Evolutionary conservation across 2,797 vertebrate genomes (phyloP).

Genomic region (Coluber constrictor): DNA sequence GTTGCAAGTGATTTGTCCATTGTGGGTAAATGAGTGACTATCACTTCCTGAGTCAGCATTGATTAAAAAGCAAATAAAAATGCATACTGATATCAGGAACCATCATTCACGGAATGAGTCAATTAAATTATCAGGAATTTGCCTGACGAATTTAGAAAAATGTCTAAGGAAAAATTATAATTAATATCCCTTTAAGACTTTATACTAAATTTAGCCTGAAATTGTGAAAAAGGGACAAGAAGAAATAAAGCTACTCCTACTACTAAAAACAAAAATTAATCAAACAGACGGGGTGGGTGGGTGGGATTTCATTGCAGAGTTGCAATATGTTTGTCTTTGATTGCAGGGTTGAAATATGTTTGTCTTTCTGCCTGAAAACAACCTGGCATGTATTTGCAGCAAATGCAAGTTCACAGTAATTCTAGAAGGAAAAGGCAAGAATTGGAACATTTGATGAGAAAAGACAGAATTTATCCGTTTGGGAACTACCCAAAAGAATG

Average conservation of each 20-base stretch:
- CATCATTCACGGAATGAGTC: not conserved
- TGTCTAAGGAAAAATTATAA: not conserved
- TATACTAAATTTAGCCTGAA: not conserved
- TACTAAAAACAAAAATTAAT: not conserved
- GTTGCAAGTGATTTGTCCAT: not conserved
- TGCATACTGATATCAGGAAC: not conserved
- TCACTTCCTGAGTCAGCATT: not conserved
- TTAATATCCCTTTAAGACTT: not conserved
- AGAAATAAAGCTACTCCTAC: not conserved
- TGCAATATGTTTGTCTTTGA: no score
- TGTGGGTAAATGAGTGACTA: not conserved
- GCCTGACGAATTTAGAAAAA: not conserved
- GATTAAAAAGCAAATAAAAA: not conserved
- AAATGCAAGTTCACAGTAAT: not conserved
- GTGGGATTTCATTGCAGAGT: not conserved
- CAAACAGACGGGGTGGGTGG: fast-evolving
- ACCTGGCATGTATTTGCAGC: not conserved
- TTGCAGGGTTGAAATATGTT: not conserved
- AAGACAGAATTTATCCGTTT: not conserved
- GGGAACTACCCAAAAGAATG: not conserved
- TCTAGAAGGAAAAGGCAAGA: not conserved
- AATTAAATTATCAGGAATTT: not conserved
- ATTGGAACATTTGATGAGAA: not conserved
- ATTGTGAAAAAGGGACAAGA: not conserved
- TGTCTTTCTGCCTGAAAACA: not conserved